Conservation (phyloP, 1,140 invertebrate genomes). For the Nixonia krombeini region DNA sequence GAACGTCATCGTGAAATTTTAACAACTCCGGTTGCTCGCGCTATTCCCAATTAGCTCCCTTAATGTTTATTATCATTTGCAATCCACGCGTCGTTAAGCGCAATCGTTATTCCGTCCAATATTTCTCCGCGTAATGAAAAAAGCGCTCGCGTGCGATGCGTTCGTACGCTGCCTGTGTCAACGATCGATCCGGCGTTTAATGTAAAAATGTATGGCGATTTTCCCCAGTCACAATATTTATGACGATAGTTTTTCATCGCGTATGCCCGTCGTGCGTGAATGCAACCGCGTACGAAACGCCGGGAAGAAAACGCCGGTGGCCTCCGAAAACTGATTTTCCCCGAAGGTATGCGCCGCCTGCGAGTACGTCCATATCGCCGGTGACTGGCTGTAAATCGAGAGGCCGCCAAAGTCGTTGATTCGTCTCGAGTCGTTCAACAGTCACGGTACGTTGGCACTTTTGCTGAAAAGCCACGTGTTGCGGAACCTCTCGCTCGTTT, state of each 20-base stretch:
- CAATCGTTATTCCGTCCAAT: too few species aligned
- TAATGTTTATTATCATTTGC: too few species aligned
- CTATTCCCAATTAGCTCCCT: too few species aligned
- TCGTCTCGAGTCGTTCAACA: slow-evolving; percentile 30
- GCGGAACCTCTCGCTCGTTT: slow-evolving; percentile 15
- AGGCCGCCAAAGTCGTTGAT: slow-evolving; percentile 24
- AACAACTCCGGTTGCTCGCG: too few species aligned
- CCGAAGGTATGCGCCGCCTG: slow-evolving; percentile 22
- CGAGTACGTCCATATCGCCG: slow-evolving; percentile 24
- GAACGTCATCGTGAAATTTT: too few species aligned
- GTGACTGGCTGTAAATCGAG: slow-evolving; percentile 21
- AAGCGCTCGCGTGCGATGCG: too few species aligned
- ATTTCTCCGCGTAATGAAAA: not conserved
- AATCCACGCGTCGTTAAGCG: too few species aligned
- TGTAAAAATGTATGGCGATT: not conserved
- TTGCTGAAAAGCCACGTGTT: slow-evolving; percentile 27
- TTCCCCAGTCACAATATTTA: slow-evolving; percentile 36
- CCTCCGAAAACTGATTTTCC: slow-evolving; percentile 33
- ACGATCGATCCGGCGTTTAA: not conserved
- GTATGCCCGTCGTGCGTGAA: not conserved
- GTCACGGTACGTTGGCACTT: slow-evolving; percentile 23
- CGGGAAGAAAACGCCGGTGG: slow-evolving; percentile 15
- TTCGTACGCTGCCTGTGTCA: too few species aligned
- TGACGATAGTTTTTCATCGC: slow-evolving; percentile 19
- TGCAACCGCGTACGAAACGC: too few species aligned